Percentiles rank a stretch among this genome's conserved stretches.
These are phyloP conservation scores for Bufo bufo DNA, from an alignment of 2,113 vertebrate genomes.

Conservation along the genomic window DNA sequence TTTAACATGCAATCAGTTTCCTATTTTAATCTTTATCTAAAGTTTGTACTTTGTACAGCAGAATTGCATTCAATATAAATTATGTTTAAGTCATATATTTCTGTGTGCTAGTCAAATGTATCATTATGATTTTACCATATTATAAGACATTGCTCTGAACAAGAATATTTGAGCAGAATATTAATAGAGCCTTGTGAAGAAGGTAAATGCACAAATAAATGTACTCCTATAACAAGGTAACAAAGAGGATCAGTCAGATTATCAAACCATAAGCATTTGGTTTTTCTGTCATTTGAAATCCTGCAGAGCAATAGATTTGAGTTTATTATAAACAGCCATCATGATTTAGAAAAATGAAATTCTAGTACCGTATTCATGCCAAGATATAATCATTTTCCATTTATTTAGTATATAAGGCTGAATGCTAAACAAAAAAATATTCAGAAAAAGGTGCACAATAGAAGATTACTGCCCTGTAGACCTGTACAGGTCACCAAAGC, in stretches of 20 bases:
- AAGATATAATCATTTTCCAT: not conserved
- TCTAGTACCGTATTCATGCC: not conserved
- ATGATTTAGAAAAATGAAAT: not conserved
- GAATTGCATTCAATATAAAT: not conserved
- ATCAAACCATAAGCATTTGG: not conserved
- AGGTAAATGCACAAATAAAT: conserved; percentile 13
- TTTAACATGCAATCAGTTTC: not conserved
- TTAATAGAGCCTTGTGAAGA: not conserved
- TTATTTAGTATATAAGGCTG: not conserved
- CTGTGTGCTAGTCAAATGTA: conserved; percentile 2
- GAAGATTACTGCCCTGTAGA: not conserved
- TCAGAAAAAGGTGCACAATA: not conserved
- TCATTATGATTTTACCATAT: conserved; percentile 18
- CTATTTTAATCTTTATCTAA: not conserved
- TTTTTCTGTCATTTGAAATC: conserved; percentile 2
- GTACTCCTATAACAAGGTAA: conserved; percentile 2
- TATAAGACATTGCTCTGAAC: not conserved
- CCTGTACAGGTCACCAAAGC: too few relatives aligned
- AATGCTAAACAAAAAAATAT: not conserved
- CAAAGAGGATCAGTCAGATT: conserved; percentile 15
- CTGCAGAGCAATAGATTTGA: conserved; percentile 5
- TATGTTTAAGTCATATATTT: not conserved
- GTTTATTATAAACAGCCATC: conserved; percentile 2
- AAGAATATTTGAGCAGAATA: not conserved
- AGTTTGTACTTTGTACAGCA: not conserved